phyloP scores from a whole-genome alignment of 1,140 invertebrate species.

The Leguminivora glycinivorella region DNA sequence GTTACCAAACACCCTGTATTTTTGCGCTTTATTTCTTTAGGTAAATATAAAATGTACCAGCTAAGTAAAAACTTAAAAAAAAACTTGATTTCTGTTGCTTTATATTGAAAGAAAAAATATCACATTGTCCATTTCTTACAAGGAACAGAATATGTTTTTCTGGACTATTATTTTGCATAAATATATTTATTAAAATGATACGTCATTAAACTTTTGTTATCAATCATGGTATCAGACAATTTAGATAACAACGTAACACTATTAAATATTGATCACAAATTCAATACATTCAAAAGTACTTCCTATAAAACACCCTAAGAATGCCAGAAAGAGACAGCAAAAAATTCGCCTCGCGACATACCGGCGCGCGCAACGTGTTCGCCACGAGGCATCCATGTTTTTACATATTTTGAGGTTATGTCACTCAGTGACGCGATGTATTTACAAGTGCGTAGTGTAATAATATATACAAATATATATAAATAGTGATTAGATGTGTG shows the following conservation, averaged over 20 bases:
- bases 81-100: too few relatives aligned
- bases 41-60: too few relatives aligned
- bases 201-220: neutral
- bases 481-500: neutral
- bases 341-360: conserved; percentile 30
- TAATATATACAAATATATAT: neutral
- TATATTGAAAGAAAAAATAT: too few relatives aligned
- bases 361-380: conserved; percentile 42
- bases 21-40: too few relatives aligned
- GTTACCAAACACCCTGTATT: too few relatives aligned
- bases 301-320: neutral
- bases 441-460: conserved; percentile 30
- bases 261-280: neutral
- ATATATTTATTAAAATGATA: neutral
- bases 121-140: too few relatives aligned
- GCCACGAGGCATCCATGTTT: conserved; percentile 32
- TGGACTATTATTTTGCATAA: neutral
- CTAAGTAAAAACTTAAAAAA: too few relatives aligned
- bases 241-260: neutral
- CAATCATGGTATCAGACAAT: neutral
- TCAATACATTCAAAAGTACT: neutral
- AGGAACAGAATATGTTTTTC: neutral
- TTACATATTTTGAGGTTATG: conserved; percentile 42
- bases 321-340: conserved; percentile 34
- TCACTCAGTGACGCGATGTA: neutral